These are phyloP conservation scores for Brachyrhaphis roseni DNA, from an alignment of 2,797 vertebrate genomes.

Conservation along the genomic window DNA sequence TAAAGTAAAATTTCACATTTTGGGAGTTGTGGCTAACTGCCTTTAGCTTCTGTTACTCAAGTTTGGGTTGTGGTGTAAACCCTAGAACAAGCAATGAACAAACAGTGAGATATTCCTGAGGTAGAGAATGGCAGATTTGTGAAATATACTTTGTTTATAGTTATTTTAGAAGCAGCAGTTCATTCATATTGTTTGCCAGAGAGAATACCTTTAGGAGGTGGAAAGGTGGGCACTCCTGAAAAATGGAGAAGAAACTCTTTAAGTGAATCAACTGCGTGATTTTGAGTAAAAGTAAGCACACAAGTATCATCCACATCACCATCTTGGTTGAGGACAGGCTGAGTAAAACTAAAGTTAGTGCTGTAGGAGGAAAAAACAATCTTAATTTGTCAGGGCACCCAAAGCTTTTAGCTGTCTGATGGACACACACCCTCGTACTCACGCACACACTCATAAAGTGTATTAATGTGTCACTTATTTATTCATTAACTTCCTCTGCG, in stretches of 20 bases:
- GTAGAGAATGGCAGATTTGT: too few species aligned
- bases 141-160: too few species aligned
- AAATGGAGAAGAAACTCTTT: neutral
- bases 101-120: too few species aligned
- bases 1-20: neutral
- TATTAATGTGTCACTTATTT: constrained; percentile 16
- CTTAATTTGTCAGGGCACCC: constrained; percentile 27
- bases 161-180: neutral
- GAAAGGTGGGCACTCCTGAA: neutral
- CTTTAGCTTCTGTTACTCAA: neutral
- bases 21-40: neutral
- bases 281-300: too few species aligned
- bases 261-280: neutral
- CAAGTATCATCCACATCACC: neutral
- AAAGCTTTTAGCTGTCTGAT: constrained; percentile 24
- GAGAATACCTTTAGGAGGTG: neutral
- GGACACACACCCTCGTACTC: neutral
- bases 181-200: neutral
- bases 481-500: constrained; percentile 14
- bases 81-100: too few species aligned
- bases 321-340: neutral
- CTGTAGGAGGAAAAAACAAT: constrained; percentile 15
- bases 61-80: too few species aligned
- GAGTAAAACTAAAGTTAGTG: constrained; percentile 22
- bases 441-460: neutral